Base-by-base conservation (phyloP, 1,140 invertebrate species). In the Drosophila punjabiensis region DNA sequence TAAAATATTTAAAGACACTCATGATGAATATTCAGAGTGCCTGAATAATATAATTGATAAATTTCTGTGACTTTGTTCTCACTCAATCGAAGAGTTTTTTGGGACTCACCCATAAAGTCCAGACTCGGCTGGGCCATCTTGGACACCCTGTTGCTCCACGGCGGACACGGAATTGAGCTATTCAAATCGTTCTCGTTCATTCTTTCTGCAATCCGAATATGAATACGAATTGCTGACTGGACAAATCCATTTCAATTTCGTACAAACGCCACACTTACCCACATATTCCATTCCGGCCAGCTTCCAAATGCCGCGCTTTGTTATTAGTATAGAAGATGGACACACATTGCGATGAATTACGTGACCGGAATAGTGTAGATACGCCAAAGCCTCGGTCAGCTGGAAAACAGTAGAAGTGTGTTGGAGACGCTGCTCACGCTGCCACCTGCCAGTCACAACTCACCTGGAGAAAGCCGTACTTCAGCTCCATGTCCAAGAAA, bases 261-360 rank as follows among this genome's bases (percentile, higher is more conserved):
- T 30, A 41, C 33, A 41, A 24, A 10, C 24, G 24, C 35, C 55
- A 50, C 20, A 94, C 94, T 95, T 93, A 98, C 97, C 97, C 80
- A 96, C 96, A 94, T 99, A 99, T 91, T 99, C 98, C 47, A 99
- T 95, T 5, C 98, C 98, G 14, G 96, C 97, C 28, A 99, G 95
- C 93, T 99, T 99, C 99, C 99, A 99, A 10, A 97, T 98, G 39
- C 98, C 98, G 52, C 96, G 96, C 89, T 97, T 98, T n/a, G 97
- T 99, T 56, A 99, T 96, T 52, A 99, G 95, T 74, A 99, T 97
- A 76, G 97, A 98, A 71, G 96, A 96, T 6, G 99, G 98, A 93
- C 97, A 98, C 18, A 99, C 95, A 93, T 99, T 99, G 79, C 97
- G 95, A 93, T 99, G 98, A 48, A 99, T 95, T 74, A 97, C 95